Evolutionary conservation across 2,888 invertebrate genomes (phyloP).

Genomic region (Megaustenia siamemsis): DNA sequence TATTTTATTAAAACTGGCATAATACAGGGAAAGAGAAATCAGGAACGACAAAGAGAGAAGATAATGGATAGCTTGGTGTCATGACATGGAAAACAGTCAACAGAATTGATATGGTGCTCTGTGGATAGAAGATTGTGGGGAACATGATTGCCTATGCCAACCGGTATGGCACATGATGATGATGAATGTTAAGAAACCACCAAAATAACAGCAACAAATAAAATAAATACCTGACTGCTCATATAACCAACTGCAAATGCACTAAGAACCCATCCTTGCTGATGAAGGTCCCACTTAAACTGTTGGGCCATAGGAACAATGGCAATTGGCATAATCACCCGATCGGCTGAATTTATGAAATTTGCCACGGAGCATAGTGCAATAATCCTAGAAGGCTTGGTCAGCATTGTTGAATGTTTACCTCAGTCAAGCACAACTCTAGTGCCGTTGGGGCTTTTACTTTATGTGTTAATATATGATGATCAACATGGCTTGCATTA

Average conservation of each 20-base stretch:
- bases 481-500: not conserved
- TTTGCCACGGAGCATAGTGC: slow-evolving; percentile 87
- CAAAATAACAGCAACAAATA: not conserved
- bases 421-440: not conserved
- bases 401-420: slow-evolving; percentile 65
- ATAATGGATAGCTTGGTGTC: too few species aligned
- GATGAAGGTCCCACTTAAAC: slow-evolving; percentile 86
- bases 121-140: too few species aligned
- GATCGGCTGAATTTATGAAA: slow-evolving; percentile 88
- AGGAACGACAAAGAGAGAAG: too few species aligned
- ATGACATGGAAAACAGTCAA: too few species aligned
- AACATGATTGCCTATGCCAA: too few species aligned
- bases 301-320: slow-evolving; percentile 88
- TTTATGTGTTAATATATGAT: not conserved
- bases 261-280: slow-evolving; percentile 88
- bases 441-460: not conserved
- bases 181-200: too few species aligned
- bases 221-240: slow-evolving; percentile 85
- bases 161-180: not conserved
- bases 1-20: too few species aligned
- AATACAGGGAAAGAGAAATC: too few species aligned
- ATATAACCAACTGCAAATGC: slow-evolving; percentile 89
- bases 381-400: slow-evolving; percentile 80
- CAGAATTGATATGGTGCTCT: too few species aligned
- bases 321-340: slow-evolving; percentile 89